Conservation (phyloP, 2,888 invertebrate species). For the Sabellastarte sp. region DNA sequence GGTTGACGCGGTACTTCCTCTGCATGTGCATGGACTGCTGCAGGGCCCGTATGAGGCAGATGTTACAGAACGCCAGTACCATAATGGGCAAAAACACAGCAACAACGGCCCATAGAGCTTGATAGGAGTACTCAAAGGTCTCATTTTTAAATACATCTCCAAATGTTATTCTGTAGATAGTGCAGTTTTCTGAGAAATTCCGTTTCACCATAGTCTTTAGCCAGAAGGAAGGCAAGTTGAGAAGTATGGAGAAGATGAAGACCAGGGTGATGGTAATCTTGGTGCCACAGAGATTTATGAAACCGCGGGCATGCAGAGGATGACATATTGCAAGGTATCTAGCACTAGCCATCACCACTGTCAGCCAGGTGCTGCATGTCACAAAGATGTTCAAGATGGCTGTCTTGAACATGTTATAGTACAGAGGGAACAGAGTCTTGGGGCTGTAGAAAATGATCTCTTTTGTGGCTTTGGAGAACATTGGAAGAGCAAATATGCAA, state of each 20-base stretch:
- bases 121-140: conserved; percentile 39
- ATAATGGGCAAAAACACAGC: conserved; percentile 48
- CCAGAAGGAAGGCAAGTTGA: conserved; percentile 67
- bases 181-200: conserved; percentile 3
- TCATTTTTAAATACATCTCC: conserved; percentile 9
- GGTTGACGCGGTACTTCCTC: conserved; percentile 30
- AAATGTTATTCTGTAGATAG: conserved; percentile 13
- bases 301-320: conserved; percentile 69
- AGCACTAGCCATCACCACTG: conserved; percentile 73
- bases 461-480: conserved; percentile 40
- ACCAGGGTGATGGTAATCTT: conserved; percentile 68
- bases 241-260: conserved; percentile 68
- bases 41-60: conserved; percentile 49
- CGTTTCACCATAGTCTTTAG: conserved; percentile 23
- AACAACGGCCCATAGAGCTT: conserved; percentile 43
- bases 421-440: conserved; percentile 35
- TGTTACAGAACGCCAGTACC: conserved; percentile 49
- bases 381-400: conserved; percentile 52
- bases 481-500: conserved; percentile 65
- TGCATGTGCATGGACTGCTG: conserved; percentile 45
- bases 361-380: conserved; percentile 76
- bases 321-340: conserved; percentile 75
- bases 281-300: conserved; percentile 65
- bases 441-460: conserved; percentile 65
- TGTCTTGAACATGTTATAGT: conserved; percentile 44